Base-by-base conservation (phyloP, 2,888 invertebrate species). In the Lasius fuliginosus region DNA sequence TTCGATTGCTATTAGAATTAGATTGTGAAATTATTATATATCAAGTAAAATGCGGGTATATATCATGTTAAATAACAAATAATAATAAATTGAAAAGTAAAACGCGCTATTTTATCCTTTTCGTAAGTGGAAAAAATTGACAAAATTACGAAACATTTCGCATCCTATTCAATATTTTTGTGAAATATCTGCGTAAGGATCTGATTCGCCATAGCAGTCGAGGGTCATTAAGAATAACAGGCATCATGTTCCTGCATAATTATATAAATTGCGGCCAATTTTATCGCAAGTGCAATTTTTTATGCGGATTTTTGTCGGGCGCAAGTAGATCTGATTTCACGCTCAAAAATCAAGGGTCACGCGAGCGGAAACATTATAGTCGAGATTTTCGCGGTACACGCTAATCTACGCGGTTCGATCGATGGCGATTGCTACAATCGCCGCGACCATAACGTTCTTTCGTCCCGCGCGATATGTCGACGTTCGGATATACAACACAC, bases 291-390 rank as follows among this genome's bases (percentile, higher is more conserved):
- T 69, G 30, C 30, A 64, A 53, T 82, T 82, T 77, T 82, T 76
- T 77, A 53, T 65, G 64, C 82, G 46, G 11, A 71, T 46, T 36
- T 69, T 42, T 36, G 46, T 8, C 46, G 36, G 9, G 30, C 60
- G 60, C 60, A 40, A 40, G 76, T 27, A 46, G 79, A 81, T 81
- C 60, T 71, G 71, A 71, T 81, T 83, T 67, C 49, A 67, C 79
- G 76, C 79, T 83, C 58, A 79, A 82, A 82, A 82, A 65, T 83
- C 77, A 67, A 58, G 49, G 46, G 60, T 81, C 71, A 81, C 71
- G 79, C 71, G 79, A 81, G 60, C 58, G 60, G 79, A 68, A 69
- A 71, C 71, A 71, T 81, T 81, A 46, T 36, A 46, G 79, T 65
- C 46, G 60, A 36, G 71, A 81, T 81, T 81, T 81, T 81, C 71